Evolutionary conservation across 2,888 invertebrate species (phyloP).

Genomic region (Candidula unifasciata): DNA sequence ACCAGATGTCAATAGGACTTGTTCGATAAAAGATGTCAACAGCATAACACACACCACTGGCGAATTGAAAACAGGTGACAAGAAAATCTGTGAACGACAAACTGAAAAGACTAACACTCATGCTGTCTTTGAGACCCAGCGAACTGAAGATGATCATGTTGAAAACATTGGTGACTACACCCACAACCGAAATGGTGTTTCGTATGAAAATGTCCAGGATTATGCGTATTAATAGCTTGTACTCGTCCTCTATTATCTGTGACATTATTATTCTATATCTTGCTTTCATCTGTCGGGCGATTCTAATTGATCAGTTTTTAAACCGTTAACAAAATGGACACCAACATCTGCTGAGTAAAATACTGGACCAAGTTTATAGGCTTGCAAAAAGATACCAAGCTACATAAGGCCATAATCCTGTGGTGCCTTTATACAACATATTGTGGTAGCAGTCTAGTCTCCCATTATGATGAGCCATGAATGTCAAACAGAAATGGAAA

Average conservation of each 20-base stretch:
- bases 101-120: constrained; percentile 36
- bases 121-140: constrained; percentile 38
- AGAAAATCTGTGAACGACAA: constrained; percentile 39
- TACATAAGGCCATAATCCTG: too few species aligned
- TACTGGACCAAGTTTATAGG: too few species aligned
- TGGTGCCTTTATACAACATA: too few species aligned
- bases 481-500: too few species aligned
- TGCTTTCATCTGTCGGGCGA: neutral
- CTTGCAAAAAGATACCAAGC: too few species aligned
- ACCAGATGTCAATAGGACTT: neutral
- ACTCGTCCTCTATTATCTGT: neutral
- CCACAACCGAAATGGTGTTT: neutral
- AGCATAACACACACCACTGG: neutral
- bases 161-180: constrained; percentile 21
- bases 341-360: too few species aligned
- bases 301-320: too few species aligned
- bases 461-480: too few species aligned
- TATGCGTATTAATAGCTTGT: neutral
- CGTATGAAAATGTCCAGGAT: neutral
- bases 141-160: constrained; percentile 23
- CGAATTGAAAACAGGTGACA: neutral
- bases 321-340: too few species aligned
- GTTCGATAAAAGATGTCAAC: neutral
- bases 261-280: neutral
- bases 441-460: too few species aligned